Conservation (phyloP, 2,113 vertebrate species). For the Dicentrarchus labrax region DNA sequence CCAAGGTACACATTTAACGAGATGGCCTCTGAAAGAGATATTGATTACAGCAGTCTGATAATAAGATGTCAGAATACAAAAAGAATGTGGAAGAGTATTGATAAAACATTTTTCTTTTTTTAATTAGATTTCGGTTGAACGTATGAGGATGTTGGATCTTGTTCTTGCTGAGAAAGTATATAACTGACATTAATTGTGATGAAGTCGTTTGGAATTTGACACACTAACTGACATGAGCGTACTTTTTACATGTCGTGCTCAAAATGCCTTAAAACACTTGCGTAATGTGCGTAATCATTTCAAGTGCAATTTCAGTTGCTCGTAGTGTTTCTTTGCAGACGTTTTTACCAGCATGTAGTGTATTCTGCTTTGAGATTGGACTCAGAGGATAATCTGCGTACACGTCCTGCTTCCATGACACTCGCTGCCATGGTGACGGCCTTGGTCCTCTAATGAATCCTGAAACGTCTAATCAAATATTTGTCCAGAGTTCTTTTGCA, state of each 20-base stretch:
- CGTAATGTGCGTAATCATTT: background rate
- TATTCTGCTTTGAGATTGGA: background rate
- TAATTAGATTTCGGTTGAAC: background rate
- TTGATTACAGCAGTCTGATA: background rate
- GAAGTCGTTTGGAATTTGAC: background rate
- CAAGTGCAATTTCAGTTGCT: background rate
- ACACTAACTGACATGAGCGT: background rate
- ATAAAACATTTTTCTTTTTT: background rate
- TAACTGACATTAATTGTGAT: background rate
- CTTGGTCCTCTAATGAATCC: constrained; percentile 39
- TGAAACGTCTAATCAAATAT: constrained; percentile 64
- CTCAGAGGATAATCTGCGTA: background rate
- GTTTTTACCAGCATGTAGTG: background rate
- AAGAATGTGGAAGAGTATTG: background rate
- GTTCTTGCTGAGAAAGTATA: background rate
- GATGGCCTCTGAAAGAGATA: background rate
- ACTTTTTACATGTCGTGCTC: background rate
- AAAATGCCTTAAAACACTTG: background rate
- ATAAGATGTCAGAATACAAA: background rate
- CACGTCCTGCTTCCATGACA: constrained; percentile 25
- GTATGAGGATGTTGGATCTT: background rate
- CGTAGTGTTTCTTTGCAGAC: background rate
- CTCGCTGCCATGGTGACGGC: constrained; percentile 57
- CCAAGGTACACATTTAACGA: background rate
- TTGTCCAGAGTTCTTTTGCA: constrained; percentile 46